Evolutionary conservation across 2,113 vertebrate genomes (phyloP).

Genomic region (Verasper variegatus): DNA sequence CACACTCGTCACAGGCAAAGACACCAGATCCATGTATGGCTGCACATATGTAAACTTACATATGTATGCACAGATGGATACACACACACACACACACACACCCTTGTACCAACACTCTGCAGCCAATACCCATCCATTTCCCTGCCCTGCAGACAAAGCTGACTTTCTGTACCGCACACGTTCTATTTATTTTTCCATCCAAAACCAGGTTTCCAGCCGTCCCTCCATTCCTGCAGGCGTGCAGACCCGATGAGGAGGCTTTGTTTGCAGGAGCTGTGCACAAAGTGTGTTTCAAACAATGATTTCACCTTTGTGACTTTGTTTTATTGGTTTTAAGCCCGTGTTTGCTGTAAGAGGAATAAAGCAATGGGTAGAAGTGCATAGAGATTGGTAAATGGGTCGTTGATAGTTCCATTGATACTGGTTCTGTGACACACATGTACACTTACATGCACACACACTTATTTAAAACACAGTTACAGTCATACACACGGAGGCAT

Average conservation of each 20-base stretch:
- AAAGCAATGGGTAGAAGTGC: not conserved
- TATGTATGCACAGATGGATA: constrained; percentile 1
- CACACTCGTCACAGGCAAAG: not conserved
- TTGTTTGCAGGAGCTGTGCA: not conserved
- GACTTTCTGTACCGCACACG: constrained; percentile 27
- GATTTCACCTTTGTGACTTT: not conserved
- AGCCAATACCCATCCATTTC: constrained; percentile 13
- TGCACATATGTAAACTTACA: constrained; percentile 8
- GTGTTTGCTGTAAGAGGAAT: constrained; percentile 1
- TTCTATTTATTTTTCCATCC: constrained; percentile 39
- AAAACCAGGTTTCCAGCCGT: constrained; percentile 9
- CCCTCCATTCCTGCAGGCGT: not conserved
- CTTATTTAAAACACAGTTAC: too few relatives aligned
- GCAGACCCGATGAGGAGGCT: not conserved
- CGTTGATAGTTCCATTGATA: too few relatives aligned
- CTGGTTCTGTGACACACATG: not conserved
- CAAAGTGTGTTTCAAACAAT: not conserved
- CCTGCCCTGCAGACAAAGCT: constrained; percentile 11
- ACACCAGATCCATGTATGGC: constrained; percentile 16
- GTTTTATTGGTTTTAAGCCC: not conserved
- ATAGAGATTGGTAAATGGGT: not conserved
- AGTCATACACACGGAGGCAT: not conserved
- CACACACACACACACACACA: not conserved
- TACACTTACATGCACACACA: not conserved
- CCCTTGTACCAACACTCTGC: not conserved